Evolutionary conservation across 1,140 invertebrate genomes (phyloP).

Genomic region (Drosophila carrolli): DNA sequence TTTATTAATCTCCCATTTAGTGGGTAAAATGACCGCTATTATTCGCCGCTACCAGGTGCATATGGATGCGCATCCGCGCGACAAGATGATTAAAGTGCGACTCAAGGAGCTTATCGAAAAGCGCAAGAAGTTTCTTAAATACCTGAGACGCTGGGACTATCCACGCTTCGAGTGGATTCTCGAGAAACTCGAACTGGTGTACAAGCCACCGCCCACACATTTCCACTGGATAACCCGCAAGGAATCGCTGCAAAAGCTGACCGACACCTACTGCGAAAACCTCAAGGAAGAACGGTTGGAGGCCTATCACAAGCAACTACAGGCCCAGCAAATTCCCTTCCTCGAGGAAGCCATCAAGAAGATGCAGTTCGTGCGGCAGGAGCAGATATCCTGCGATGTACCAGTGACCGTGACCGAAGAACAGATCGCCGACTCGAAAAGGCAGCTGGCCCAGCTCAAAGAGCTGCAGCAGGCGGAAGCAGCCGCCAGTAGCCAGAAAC

Average conservation of each 20-base stretch:
- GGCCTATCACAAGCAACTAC: constrained; percentile 87
- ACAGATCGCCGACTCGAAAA: constrained; percentile 87
- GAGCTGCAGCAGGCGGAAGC: constrained; percentile 49
- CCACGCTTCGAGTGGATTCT: constrained; percentile 94
- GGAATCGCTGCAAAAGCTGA: constrained; percentile 88
- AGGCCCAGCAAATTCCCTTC: constrained; percentile 89
- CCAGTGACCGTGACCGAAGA: constrained; percentile 88
- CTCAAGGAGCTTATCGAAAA: constrained; percentile 91
- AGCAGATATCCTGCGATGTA: constrained; percentile 89
- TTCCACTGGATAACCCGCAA: constrained; percentile 88
- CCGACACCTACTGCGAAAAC: constrained; percentile 88
- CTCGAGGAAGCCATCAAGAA: constrained; percentile 87
- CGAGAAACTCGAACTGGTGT: constrained; percentile 91
- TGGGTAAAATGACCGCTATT: constrained; percentile 86
- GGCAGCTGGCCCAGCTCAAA: constrained; percentile 85
- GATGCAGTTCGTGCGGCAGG: constrained; percentile 89
- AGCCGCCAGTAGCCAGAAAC: constrained; percentile 41
- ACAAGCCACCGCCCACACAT: constrained; percentile 87
- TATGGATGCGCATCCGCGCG: constrained; percentile 85
- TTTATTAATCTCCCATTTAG: constrained; percentile 68
- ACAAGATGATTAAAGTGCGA: constrained; percentile 85
- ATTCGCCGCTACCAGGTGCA: constrained; percentile 86
- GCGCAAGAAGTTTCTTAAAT: constrained; percentile 89
- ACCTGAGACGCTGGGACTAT: constrained; percentile 90
- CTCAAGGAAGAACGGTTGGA: constrained; percentile 88